Percentiles rank a stretch among this genome's conserved stretches.
phyloP scores from a whole-genome alignment of 2,113 vertebrate genomes.

The Puffinus mauretanicus region DNA sequence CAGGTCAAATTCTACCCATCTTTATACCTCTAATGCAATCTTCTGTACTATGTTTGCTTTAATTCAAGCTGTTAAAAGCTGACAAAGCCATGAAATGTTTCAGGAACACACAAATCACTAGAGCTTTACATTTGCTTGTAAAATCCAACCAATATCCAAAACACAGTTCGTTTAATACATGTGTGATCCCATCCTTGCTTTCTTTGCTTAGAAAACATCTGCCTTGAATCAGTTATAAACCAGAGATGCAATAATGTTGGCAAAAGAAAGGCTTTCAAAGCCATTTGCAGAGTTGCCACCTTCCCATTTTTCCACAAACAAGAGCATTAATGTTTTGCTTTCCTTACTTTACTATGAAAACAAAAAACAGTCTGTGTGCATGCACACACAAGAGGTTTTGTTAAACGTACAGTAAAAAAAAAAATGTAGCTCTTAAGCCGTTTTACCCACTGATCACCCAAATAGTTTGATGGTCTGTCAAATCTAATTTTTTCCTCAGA shows the following conservation, averaged over 20 bases:
- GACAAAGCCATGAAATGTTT: not conserved
- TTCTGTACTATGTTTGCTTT: not conserved
- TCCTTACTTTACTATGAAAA: not conserved
- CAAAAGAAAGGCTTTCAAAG: not conserved
- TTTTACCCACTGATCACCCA: not conserved
- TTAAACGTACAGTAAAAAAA: not conserved
- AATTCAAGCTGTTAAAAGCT: not conserved
- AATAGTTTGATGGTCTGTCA: not conserved
- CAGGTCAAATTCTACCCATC: not conserved
- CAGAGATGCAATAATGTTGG: not conserved
- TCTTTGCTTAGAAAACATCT: not conserved
- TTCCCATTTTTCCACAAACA: not conserved
- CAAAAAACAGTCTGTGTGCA: not conserved
- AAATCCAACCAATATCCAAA: not conserved
- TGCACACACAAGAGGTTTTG: rapidly evolving
- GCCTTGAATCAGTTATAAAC: not conserved
- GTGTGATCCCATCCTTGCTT: not conserved
- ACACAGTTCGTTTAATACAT: not conserved
- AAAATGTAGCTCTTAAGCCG: not conserved
- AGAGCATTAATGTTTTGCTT: not conserved
- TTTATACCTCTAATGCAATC: not conserved
- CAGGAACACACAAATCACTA: not conserved
- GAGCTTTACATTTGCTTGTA: not conserved
- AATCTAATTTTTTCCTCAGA: not conserved
- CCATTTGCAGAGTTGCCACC: not conserved